Percentiles rank a stretch among this genome's conserved stretches.
phyloP scores from a whole-genome alignment of 2,113 vertebrate species.

The Lontra canadensis region DNA sequence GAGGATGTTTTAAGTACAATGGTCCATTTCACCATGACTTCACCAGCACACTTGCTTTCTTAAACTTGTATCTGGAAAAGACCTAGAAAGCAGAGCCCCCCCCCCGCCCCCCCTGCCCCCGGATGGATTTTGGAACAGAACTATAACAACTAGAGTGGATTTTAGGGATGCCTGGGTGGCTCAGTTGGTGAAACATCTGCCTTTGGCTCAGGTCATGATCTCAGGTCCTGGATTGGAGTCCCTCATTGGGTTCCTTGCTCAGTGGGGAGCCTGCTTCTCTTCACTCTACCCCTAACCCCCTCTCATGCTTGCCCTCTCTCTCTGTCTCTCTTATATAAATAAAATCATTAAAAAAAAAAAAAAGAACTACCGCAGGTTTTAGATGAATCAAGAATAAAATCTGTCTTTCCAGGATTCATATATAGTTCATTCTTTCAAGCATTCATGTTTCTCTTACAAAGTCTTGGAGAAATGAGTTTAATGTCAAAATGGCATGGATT shows the following conservation, averaged over 20 bases:
- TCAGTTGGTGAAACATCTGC: too few species aligned
- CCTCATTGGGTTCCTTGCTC: too few species aligned
- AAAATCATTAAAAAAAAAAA: too few species aligned
- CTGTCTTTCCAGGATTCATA: not conserved
- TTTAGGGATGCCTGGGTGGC: not conserved
- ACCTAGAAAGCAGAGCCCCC: not conserved
- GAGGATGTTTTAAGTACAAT: not conserved
- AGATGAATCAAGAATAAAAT: not conserved
- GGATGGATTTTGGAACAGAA: not conserved
- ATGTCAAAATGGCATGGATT: not conserved
- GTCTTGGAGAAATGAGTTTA: not conserved
- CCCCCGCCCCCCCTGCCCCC: accelerated
- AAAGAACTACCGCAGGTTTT: too few species aligned
- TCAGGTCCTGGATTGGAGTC: too few species aligned
- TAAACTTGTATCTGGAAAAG: not conserved
- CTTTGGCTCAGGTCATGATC: too few species aligned
- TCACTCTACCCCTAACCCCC: too few species aligned
- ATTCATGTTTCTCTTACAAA: too few species aligned
- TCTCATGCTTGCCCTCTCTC: too few species aligned
- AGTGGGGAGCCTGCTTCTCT: too few species aligned
- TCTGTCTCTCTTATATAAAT: too few species aligned
- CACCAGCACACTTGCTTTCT: not conserved
- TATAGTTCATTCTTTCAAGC: not conserved
- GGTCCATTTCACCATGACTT: not conserved
- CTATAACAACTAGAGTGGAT: accelerated